These are phyloP conservation scores for Microhierax caerulescens DNA, from an alignment of 2,797 vertebrate genomes.

Conservation along the genomic window DNA sequence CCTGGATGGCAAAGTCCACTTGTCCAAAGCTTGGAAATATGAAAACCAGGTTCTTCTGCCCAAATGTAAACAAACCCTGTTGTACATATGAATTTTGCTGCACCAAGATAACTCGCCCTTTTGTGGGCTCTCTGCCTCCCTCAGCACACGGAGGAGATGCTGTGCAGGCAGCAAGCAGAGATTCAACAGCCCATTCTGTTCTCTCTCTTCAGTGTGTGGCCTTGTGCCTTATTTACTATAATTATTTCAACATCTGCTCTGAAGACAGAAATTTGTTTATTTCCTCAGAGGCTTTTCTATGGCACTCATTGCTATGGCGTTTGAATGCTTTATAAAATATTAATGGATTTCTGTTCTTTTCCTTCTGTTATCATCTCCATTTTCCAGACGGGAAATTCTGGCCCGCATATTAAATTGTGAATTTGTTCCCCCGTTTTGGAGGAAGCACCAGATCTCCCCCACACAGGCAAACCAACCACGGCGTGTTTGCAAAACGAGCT, in stretches of 20 bases:
- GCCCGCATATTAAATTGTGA: neutral
- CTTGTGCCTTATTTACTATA: slow-evolving; percentile 7
- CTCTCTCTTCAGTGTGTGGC: neutral
- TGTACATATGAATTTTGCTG: neutral
- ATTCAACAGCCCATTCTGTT: neutral
- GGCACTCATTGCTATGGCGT: neutral
- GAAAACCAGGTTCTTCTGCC: neutral
- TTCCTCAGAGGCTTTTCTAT: slow-evolving; percentile 33
- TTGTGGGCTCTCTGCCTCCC: neutral
- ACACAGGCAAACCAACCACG: accelerated
- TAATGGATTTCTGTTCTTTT: slow-evolving; percentile 8
- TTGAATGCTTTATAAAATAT: slow-evolving; percentile 29
- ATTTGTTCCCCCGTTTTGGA: neutral
- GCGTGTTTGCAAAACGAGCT: neutral
- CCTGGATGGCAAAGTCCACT: neutral
- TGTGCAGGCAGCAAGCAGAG: neutral
- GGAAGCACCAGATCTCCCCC: neutral
- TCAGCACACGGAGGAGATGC: neutral
- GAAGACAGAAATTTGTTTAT: slow-evolving; percentile 5
- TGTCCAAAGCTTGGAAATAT: neutral
- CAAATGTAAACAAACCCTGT: neutral
- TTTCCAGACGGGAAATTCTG: neutral
- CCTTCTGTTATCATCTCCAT: neutral
- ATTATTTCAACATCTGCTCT: slow-evolving; percentile 39
- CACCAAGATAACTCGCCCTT: neutral